Conservation (phyloP, 2,113 vertebrate genomes). For the Vulpes vulpes region DNA sequence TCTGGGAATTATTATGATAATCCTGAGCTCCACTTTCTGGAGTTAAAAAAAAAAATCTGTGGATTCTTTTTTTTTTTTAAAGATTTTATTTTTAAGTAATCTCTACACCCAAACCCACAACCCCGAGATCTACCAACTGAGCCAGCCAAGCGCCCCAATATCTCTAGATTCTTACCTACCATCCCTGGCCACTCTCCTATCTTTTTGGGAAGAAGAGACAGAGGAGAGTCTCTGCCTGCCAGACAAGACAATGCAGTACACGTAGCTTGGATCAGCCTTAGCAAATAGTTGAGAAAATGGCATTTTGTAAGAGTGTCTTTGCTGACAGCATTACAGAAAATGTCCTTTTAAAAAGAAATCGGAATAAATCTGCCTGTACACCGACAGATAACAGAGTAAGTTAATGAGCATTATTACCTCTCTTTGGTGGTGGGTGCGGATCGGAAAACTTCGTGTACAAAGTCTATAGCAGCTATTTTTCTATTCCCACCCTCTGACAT, state of each 20-base stretch:
- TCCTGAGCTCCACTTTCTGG: slow-evolving; percentile 32
- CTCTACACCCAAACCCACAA: background rate
- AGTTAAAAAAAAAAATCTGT: background rate
- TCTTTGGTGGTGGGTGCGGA: background rate
- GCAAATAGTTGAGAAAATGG: background rate
- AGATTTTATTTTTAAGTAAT: background rate
- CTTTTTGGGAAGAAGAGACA: background rate
- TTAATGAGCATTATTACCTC: slow-evolving; percentile 26
- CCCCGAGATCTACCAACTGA: background rate
- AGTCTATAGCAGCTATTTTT: background rate
- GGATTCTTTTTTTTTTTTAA: background rate
- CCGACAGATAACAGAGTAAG: background rate
- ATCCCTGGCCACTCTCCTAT: background rate
- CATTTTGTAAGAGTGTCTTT: slow-evolving; percentile 47
- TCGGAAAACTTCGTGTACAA: slow-evolving; percentile 4
- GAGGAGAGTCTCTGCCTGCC: background rate
- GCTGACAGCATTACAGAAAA: background rate
- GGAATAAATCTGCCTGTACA: slow-evolving; percentile 35
- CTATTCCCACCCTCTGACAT: slow-evolving; percentile 14
- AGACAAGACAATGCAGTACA: background rate
- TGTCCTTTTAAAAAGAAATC: background rate
- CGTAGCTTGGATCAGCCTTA: background rate
- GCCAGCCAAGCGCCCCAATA: background rate
- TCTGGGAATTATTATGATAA: slow-evolving; percentile 72
- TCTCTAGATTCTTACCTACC: background rate